phyloP scores from a whole-genome alignment of 2,113 vertebrate genomes.

The Semnopithecus entellus region DNA sequence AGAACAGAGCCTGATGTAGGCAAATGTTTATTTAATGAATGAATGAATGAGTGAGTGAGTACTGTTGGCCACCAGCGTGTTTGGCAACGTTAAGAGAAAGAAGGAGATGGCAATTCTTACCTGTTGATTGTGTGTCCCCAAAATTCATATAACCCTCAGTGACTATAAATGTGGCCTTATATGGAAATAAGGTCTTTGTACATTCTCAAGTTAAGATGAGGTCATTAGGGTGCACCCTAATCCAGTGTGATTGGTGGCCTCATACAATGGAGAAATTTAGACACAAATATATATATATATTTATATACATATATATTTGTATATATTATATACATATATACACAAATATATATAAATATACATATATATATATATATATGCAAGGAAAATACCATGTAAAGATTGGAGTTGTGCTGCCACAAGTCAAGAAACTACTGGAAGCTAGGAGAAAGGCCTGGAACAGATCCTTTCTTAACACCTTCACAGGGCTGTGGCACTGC shows the following conservation, averaged over 20 bases:
- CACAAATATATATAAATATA: neutral
- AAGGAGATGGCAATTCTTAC: neutral
- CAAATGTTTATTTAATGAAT: neutral
- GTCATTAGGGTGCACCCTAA: neutral
- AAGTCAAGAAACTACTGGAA: neutral
- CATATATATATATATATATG: neutral
- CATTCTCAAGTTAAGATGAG: slow-evolving; percentile 1
- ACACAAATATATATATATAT: neutral
- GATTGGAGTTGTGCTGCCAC: neutral
- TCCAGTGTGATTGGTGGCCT: neutral
- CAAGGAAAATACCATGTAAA: neutral
- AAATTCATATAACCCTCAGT: neutral
- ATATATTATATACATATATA: neutral
- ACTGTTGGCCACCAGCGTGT: neutral
- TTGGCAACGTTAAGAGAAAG: neutral
- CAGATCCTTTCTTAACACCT: neutral
- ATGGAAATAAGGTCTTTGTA: slow-evolving; percentile 4
- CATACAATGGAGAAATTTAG: neutral
- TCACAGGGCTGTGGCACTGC: neutral
- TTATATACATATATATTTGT: neutral
- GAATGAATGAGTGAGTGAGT: neutral
- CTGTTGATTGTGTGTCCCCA: neutral
- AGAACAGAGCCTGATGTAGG: neutral
- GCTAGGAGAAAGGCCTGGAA: neutral
- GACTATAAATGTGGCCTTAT: neutral